Base-by-base conservation (phyloP, 2,888 invertebrate genomes). In the Syrista parreyssii region DNA sequence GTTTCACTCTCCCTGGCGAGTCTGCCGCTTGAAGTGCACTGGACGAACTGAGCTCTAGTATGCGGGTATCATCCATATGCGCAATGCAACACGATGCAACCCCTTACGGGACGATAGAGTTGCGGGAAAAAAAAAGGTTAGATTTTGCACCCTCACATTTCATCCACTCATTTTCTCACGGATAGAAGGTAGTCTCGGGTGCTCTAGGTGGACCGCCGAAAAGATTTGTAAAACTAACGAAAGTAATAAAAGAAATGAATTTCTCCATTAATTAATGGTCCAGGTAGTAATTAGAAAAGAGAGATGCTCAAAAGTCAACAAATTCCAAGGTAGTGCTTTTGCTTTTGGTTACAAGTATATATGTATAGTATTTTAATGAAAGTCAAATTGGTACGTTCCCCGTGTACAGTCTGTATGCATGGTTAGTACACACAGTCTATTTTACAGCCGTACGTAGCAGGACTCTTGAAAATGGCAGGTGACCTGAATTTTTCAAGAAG, bases 51-150 rank as follows among this genome's bases (percentile, higher is more conserved):
- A 23, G 23, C 40, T 55, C 40, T 23, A 4, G 40, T 15, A 55
- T 55, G 40, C 40, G 23, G 40, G 40, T 55, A 55, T 55, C 40
- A 55, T 55, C 40, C 40, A 23, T 23, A 23, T 23, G 23, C 40
- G 40, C 40, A 23, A 55, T 55, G 40, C 40, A 40, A 40, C 40
- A 15, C 40, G 40, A 40, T 40, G 23, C 68, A 75, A 72, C 75
- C 72, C 75, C 77, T 73, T 55, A 68, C 68, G 79, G 78, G 73
- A 68, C 72, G 75, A 76, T 33, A 68, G 40, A 77, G 72, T 55
- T 55, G 9, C 40, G 2, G 6, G 9, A 9, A 55, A 23, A 55
- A 12, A 55, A 55, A 55, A 55, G 40, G 23, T n/a, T n/a, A 55
- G 40, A 23, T 23, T 69, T 36, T 79, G 68, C 33, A n/a, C 12